Percentiles rank a stretch among this genome's conserved stretches.
These are phyloP conservation scores for Eriocheir sinensis DNA, from an alignment of 1,140 invertebrate genomes.

Conservation along the genomic window DNA sequence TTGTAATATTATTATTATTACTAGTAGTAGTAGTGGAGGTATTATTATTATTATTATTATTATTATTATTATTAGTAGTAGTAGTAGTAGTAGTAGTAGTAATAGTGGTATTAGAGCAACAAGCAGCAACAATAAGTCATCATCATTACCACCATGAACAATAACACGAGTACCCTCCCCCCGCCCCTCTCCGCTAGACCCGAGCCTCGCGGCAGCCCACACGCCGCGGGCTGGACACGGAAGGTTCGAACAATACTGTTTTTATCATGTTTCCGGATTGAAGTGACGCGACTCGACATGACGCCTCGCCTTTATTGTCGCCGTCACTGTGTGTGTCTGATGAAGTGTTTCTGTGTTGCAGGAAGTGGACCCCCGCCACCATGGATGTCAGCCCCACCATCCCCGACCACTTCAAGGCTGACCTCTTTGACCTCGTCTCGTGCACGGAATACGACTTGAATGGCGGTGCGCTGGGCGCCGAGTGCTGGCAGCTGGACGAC, in stretches of 20 bases:
- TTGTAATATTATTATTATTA: background rate
- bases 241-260: background rate
- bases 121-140: background rate
- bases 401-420: slow-evolving; percentile 77
- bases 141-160: background rate
- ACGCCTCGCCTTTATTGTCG: background rate
- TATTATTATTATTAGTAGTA: background rate
- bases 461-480: slow-evolving; percentile 64
- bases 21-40: background rate
- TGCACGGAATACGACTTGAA: slow-evolving; percentile 75
- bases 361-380: slow-evolving; percentile 31
- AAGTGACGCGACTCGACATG: background rate
- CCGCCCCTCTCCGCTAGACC: background rate
- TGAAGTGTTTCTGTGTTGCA: slow-evolving; percentile 5
- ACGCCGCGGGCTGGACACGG: background rate
- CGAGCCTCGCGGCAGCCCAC: background rate
- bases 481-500: slow-evolving; percentile 76
- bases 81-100: background rate
- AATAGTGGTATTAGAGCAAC: background rate
- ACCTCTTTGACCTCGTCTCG: slow-evolving; percentile 76
- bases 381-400: slow-evolving; percentile 78
- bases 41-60: background rate
- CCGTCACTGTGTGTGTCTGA: background rate
- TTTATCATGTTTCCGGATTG: background rate
- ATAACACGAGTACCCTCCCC: background rate